Evolutionary conservation across 2,888 invertebrate species (phyloP), one percentile per base, ranked within the genome.

Genomic region (Smittia sp.): DNA sequence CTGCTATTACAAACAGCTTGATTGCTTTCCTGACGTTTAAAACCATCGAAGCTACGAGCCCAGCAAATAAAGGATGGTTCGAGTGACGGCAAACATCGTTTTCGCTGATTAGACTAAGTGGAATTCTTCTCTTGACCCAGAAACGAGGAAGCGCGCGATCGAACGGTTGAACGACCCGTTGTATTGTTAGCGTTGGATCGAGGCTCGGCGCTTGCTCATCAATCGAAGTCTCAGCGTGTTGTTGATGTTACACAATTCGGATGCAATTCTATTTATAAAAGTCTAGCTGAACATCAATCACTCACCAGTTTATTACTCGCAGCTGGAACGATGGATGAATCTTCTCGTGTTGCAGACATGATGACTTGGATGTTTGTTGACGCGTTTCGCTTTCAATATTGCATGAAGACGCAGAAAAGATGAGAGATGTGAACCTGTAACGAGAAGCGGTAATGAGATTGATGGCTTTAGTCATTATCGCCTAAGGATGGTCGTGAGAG

Each of bases 261-360:
- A 58, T 58, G 58, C 58, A 58, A 18, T 20, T 58, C 58, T n/a
- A 46, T 46, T n/a, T n/a, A 46, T 46, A 58, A 58, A 58, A 58
- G 18, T n/a, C 22, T n/a, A 22, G 18, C 22, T 13, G 22, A 58
- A 22, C 22, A 22, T 58, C 58, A 4, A 9, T 18, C 7, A 58
- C 58, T 58, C 18, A 58, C 58, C 58, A 58, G 22, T 58, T 58
- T 22, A 58, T 58, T 58, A 20, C 22, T 22, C 58, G 22, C 58
- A 22, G 6, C 18, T 2, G 58, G 20, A 20, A 22, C 22, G n/a
- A 58, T 22, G 9, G 58, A 20, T 58, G 22, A 58, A 58, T 58
- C 58, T 58, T 58, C 20, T 22, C 11, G 18, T 58, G 18, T 13
- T 11, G 58, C 22, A 58, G 58, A 58, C 58, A 58, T 58, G 7